Evolutionary conservation across 2,113 vertebrate species (phyloP), one percentile per base, ranked within the genome.

Genomic region (Nestor notabilis): DNA sequence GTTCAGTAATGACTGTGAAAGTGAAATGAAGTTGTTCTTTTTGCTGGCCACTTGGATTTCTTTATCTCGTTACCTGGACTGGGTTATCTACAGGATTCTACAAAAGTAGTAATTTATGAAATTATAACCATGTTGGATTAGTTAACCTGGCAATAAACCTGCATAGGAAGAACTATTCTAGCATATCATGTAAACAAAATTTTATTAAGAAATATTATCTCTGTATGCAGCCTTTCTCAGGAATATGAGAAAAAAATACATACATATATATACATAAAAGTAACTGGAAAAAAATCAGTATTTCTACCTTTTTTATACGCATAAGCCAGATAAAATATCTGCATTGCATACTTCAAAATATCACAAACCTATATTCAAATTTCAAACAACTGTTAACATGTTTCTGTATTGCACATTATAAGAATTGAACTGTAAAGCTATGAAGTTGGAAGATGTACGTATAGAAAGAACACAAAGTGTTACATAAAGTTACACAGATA

Each of bases 1-100:
- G 19, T 53, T 93, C 78, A 76, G 64, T 37, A 39, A 89, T 27
- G 39, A 81, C 12, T 80, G 33, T 53, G 25, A 87, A 96, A 93
- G 39, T 33, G 20, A 89, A 81, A 87, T 68, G 13, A 74, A 87
- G 24, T 46, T 41, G 11, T 35, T 81, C 15, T 83, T 90, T 83
- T 80, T 5, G 35, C 43, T 78, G 33, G 53, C 6, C 83, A 66
- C 49, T 65, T 91, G 60, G 15, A 90, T 88, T 94, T 87, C 65
- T 89, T 69, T 87, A 44, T 72, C 46, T 56, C 5, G 4, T 44
- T 79, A 77, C 77, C 60, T 53, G 66, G 19, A 74, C 24, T 44
- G 25, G 25, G 7, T 79, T 85, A 90, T 25, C 41, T 76, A 39
- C 7, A 66, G 56, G 46, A 83, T 68, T 85, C 61, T 65, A 84